phyloP scores from a whole-genome alignment of 2,797 vertebrate genomes.

The Semaprochilodus insignis region DNA sequence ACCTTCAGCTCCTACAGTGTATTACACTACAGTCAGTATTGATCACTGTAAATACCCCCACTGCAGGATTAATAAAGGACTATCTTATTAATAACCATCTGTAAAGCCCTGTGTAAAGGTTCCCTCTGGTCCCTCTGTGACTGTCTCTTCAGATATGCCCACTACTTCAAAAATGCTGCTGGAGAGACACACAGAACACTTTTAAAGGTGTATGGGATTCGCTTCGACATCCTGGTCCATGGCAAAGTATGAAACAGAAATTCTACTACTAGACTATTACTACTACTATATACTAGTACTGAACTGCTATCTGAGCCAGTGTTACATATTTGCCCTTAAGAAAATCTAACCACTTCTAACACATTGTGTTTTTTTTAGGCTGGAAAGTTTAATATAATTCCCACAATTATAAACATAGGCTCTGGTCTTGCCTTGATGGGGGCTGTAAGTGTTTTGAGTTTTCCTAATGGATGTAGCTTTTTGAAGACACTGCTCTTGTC shows the following conservation, averaged over 20 bases:
- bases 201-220: slow-evolving; percentile 88
- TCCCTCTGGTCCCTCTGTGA: not conserved
- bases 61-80: no score
- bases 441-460: slow-evolving; percentile 81
- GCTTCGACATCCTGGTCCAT: slow-evolving; percentile 88
- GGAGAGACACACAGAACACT: slow-evolving; percentile 82
- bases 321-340: not conserved
- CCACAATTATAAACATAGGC: slow-evolving; percentile 87
- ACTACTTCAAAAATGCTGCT: slow-evolving; percentile 79
- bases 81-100: not conserved
- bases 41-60: no score
- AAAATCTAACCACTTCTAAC: not conserved
- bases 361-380: slow-evolving; percentile 75
- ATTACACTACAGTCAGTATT: not conserved
- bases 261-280: not conserved
- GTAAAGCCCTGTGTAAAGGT: not conserved
- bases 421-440: slow-evolving; percentile 90
- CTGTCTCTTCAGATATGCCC: slow-evolving; percentile 79
- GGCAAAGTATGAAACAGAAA: slow-evolving; percentile 82
- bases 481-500: not conserved
- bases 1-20: not conserved
- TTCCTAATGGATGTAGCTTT: not conserved
- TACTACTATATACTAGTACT: not conserved
- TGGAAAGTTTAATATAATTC: slow-evolving; percentile 90
- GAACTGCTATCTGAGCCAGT: not conserved